Conservation (phyloP, 1,140 invertebrate genomes). For the Halyomorpha halys region DNA sequence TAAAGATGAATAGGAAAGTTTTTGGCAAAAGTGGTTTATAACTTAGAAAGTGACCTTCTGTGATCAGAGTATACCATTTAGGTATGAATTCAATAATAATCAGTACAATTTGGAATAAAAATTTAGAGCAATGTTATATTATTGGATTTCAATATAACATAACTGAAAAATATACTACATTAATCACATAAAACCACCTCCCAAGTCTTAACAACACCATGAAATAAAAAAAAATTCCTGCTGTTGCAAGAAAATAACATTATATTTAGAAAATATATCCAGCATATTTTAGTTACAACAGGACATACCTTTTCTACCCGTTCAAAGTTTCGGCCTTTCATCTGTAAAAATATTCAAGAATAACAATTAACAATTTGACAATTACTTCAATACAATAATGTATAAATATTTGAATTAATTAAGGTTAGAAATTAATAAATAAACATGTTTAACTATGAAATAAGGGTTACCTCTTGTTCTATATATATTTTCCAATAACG, state of each 20-base stretch:
- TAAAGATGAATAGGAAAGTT: constrained; percentile 15
- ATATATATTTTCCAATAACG: constrained; percentile 99
- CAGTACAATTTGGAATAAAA: not conserved
- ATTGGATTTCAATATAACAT: not conserved
- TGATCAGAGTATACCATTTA: not conserved
- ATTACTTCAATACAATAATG: not conserved
- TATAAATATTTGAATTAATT: not conserved
- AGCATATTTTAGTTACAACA: constrained; percentile 28
- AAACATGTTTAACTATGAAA: not conserved
- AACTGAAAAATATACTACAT: not conserved
- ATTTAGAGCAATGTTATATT: not conserved
- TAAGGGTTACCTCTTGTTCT: constrained; percentile 80
- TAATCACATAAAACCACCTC: constrained; percentile 51
- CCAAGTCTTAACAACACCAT: constrained; percentile 48
- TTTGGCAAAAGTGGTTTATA: constrained; percentile 26
- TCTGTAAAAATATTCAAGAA: constrained; percentile 49
- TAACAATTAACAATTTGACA: no score
- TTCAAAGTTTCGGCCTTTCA: constrained; percentile 91
- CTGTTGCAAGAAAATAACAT: constrained; percentile 27
- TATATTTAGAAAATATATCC: constrained; percentile 26
- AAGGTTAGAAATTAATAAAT: not conserved
- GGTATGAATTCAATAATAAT: no score
- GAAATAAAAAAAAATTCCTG: constrained; percentile 29
- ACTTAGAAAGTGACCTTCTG: constrained; percentile 35
- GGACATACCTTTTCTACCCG: constrained; percentile 92